These are phyloP conservation scores for Cryptotis parvus DNA, from an alignment of 2,113 vertebrate genomes.

Conservation along the genomic window DNA sequence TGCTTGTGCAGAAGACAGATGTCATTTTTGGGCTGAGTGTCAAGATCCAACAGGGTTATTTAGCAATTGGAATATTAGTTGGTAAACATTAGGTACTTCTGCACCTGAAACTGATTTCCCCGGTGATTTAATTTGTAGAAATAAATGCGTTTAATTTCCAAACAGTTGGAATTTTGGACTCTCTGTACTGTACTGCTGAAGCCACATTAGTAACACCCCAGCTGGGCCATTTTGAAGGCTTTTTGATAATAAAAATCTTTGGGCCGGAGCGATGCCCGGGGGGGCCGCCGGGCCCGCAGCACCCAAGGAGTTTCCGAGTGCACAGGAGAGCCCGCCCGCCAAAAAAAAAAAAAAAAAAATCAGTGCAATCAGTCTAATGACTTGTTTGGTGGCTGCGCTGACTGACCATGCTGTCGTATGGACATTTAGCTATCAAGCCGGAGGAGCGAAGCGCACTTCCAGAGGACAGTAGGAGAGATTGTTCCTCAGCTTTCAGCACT, in stretches of 20 bases:
- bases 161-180: slow-evolving; percentile 45
- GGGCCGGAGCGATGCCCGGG: too few species aligned
- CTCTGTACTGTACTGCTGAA: not conserved
- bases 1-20: slow-evolving; percentile 62
- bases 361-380: slow-evolving; percentile 67
- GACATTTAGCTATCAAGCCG: slow-evolving; percentile 56
- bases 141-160: slow-evolving; percentile 69
- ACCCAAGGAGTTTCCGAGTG: too few species aligned
- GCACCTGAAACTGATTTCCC: slow-evolving; percentile 49
- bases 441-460: slow-evolving; percentile 19
- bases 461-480: not conserved
- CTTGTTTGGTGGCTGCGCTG: slow-evolving; percentile 60
- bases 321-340: too few species aligned
- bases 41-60: slow-evolving; percentile 29
- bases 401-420: slow-evolving; percentile 39
- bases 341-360: too few species aligned
- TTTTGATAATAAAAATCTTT: slow-evolving; percentile 61
- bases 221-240: slow-evolving; percentile 50
- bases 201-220: not conserved
- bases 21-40: slow-evolving; percentile 63
- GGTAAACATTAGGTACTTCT: not conserved
- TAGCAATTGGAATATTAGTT: slow-evolving; percentile 21
- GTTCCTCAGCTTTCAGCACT: not conserved
- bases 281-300: too few species aligned
- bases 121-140: slow-evolving; percentile 71